Conservation (phyloP, 2,113 vertebrate genomes). For the Chlorodrepanis virens region DNA sequence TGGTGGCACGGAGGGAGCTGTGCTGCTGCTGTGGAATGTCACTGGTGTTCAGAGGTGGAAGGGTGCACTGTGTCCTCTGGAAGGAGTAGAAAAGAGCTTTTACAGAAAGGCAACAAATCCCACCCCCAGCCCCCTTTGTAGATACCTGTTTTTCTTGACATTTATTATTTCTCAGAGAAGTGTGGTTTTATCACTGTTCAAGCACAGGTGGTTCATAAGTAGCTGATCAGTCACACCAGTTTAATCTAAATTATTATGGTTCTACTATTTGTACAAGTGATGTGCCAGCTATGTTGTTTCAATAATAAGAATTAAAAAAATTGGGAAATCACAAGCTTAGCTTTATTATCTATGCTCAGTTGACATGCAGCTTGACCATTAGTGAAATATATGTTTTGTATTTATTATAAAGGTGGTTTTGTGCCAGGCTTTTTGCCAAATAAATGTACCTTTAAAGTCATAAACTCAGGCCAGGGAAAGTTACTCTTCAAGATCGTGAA, state of each 20-base stretch:
- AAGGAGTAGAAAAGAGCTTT: background rate
- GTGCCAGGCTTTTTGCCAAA: background rate
- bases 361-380: background rate
- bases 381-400: background rate
- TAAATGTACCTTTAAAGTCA: conserved; percentile 16
- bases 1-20: rapidly evolving
- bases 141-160: background rate
- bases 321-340: background rate
- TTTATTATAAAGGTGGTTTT: background rate
- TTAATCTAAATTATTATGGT: background rate
- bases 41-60: background rate
- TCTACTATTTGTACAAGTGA: background rate
- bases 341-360: background rate
- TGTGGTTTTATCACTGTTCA: background rate
- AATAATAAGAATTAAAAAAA: background rate
- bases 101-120: background rate
- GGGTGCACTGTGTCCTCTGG: background rate
- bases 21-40: rapidly evolving
- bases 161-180: background rate
- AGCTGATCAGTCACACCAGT: background rate
- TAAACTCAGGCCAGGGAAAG: conserved; percentile 18
- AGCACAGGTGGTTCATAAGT: background rate
- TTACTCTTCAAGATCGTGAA: background rate
- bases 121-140: background rate
- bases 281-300: background rate